phyloP scores from a whole-genome alignment of 2,113 vertebrate species.

The Bostrychus sinensis region DNA sequence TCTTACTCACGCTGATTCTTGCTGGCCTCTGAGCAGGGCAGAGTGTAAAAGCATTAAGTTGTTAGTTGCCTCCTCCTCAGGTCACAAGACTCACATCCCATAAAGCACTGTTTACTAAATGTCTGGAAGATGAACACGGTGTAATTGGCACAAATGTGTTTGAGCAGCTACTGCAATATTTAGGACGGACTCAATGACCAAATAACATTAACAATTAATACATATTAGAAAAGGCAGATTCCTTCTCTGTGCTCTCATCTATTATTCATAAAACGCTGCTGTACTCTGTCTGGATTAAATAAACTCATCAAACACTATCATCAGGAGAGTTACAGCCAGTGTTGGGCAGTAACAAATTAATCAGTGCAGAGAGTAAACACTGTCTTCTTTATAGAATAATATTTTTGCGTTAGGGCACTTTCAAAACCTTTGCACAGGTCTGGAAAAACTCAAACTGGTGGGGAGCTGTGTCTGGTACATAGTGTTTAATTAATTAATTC shows the following conservation, averaged over 20 bases:
- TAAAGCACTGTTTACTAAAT: neutral
- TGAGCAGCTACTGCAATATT: slow-evolving; percentile 6
- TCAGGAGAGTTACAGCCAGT: neutral
- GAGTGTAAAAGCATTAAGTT: too few relatives aligned
- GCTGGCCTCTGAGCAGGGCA: too few relatives aligned
- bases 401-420: too few relatives aligned
- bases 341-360: neutral
- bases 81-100: too few relatives aligned
- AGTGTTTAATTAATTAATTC: too few relatives aligned
- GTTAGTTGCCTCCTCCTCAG: too few relatives aligned
- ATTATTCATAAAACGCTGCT: neutral
- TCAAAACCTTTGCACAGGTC: too few relatives aligned
- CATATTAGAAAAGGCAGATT: neutral
- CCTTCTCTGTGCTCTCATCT: neutral
- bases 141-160: neutral
- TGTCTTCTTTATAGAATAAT: too few relatives aligned
- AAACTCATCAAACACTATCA: neutral
- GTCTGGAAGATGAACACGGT: neutral
- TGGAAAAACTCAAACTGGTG: too few relatives aligned
- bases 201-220: slow-evolving; percentile 8
- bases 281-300: neutral
- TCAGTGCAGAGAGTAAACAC: neutral
- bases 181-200: neutral
- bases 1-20: too few relatives aligned
- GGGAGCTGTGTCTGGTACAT: too few relatives aligned